A percentile compares a stretch with the other conserved stretches of the same genome.
Conservation (phyloP, 2,113 vertebrate genomes). For the Pituophis catenifer region DNA sequence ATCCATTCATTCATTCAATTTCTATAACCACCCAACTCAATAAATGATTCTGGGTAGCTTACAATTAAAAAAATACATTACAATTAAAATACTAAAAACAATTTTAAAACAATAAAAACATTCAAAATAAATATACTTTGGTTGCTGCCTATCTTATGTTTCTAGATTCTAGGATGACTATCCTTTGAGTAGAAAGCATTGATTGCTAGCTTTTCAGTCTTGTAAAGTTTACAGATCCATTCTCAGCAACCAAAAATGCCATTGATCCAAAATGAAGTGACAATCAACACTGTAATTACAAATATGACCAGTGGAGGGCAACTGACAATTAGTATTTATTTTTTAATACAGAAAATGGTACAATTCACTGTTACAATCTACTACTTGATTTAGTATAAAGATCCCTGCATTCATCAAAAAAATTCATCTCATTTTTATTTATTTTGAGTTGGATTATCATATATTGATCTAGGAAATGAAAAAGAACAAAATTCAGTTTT, state of each 20-base stretch:
- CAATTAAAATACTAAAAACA: no score
- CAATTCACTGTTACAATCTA: background rate
- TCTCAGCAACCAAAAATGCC: background rate
- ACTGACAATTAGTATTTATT: background rate
- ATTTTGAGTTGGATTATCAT: background rate
- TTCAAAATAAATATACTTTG: background rate
- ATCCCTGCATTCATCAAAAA: background rate
- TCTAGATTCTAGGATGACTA: background rate
- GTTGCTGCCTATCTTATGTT: background rate
- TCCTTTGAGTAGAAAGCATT: background rate
- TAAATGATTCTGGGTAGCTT: no score
- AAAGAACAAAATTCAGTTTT: background rate
- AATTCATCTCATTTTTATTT: background rate
- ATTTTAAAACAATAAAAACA: no score
- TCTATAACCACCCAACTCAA: background rate
- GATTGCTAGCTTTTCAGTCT: background rate
- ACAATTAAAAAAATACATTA: no score
- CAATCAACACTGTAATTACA: background rate
- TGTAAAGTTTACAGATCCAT: background rate
- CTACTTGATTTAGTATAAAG: background rate
- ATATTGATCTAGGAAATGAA: background rate
- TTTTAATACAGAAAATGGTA: background rate
- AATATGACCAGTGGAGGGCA: background rate
- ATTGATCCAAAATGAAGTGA: background rate
- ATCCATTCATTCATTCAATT: background rate